Evolutionary conservation across 2,113 vertebrate genomes (phyloP).

Genomic region (Phyllostomus discolor): DNA sequence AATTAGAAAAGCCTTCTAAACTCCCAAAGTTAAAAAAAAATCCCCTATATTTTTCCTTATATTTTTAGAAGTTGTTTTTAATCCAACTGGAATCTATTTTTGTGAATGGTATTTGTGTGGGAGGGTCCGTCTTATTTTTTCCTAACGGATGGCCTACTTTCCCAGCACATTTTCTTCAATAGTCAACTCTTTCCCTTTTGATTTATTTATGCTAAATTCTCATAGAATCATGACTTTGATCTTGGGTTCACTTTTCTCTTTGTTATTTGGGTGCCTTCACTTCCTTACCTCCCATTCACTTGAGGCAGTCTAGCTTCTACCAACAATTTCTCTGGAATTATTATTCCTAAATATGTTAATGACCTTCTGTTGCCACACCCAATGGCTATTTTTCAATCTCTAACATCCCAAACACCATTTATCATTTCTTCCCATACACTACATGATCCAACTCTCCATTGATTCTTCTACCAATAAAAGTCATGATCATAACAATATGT

Average conservation of each 20-base stretch:
- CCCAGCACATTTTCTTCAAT: not conserved
- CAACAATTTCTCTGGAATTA: not conserved
- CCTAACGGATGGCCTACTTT: slow-evolving; percentile 44
- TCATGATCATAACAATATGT: not conserved
- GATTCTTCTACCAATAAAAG: slow-evolving; percentile 9
- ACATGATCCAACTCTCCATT: not conserved
- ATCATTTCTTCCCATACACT: not conserved
- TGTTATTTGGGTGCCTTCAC: not conserved
- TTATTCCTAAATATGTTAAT: not conserved
- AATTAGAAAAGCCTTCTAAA: slow-evolving; percentile 35
- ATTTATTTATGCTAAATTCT: slow-evolving; percentile 19
- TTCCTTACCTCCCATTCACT: not conserved
- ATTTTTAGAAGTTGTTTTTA: slow-evolving; percentile 67
- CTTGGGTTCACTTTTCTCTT: not conserved
- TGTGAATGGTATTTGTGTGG: slow-evolving; percentile 30
- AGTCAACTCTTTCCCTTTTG: slow-evolving; percentile 15
- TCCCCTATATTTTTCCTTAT: slow-evolving; percentile 33
- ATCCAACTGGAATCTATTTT: slow-evolving; percentile 61
- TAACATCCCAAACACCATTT: slow-evolving; percentile 6
- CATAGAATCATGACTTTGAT: not conserved
- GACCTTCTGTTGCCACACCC: not conserved
- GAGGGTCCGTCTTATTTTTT: slow-evolving; percentile 32
- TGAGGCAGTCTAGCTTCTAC: not conserved
- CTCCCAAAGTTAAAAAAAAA: slow-evolving; percentile 35
- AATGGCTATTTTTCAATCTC: not conserved